Conservation (phyloP, 1,140 invertebrate species). For the Carcinoscorpius rotundicauda region DNA sequence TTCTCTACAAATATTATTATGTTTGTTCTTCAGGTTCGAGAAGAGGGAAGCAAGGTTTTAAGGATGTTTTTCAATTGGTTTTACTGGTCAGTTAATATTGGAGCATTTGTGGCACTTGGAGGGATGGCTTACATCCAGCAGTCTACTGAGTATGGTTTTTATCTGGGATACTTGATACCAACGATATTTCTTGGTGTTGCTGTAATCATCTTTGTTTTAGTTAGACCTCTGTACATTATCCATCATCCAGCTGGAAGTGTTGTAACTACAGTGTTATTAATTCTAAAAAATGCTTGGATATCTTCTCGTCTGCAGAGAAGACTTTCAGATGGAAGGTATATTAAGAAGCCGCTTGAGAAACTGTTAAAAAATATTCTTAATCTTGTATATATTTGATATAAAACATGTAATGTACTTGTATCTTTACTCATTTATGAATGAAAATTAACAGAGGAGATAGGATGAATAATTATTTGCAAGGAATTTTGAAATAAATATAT, state of each 20-base stretch:
- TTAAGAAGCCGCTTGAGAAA: neutral
- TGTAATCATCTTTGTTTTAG: slow-evolving; percentile 27
- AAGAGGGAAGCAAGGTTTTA: slow-evolving; percentile 31
- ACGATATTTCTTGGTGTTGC: slow-evolving; percentile 28
- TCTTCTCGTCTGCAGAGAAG: slow-evolving; percentile 1
- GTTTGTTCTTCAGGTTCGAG: slow-evolving; percentile 28
- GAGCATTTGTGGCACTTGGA: slow-evolving; percentile 36
- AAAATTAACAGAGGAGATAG: neutral
- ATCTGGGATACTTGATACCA: slow-evolving; percentile 35
- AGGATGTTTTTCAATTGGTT: slow-evolving; percentile 41
- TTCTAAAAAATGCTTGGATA: slow-evolving; percentile 33
- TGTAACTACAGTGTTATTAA: slow-evolving; percentile 35
- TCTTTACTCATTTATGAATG: neutral
- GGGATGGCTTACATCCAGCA: slow-evolving; percentile 39
- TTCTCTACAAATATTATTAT: slow-evolving; percentile 8
- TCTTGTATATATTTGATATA: slow-evolving; percentile 12
- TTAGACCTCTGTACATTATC: slow-evolving; percentile 29
- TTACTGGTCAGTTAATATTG: slow-evolving; percentile 43
- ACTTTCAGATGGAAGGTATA: too few relatives aligned
- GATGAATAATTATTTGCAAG: neutral
- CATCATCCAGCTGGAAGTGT: slow-evolving; percentile 32
- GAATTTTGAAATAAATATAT: too few relatives aligned
- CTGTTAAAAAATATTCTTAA: neutral
- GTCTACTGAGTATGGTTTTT: slow-evolving; percentile 31
- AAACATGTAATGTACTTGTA: neutral